Percentiles rank a stretch among this genome's conserved stretches.
Evolutionary conservation across 2,797 vertebrate species (phyloP).

Genomic region (Streptopelia turtur): DNA sequence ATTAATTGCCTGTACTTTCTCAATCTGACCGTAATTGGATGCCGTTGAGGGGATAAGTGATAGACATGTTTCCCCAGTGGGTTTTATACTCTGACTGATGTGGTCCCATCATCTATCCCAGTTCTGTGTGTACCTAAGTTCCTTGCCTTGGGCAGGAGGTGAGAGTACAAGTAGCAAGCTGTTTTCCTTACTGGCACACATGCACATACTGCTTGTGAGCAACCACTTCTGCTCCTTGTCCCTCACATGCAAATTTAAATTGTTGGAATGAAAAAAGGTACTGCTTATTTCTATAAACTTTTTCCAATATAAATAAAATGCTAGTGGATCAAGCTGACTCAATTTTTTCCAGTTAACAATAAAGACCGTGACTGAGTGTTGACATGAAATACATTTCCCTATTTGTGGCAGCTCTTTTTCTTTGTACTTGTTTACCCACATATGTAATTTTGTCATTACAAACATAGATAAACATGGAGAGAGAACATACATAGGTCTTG

Average conservation of each 20-base stretch:
- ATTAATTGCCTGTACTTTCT: background rate
- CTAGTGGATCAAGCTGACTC: background rate
- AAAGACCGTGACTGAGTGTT: background rate
- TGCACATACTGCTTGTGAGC: accelerated
- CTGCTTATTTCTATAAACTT: background rate
- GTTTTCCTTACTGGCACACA: background rate
- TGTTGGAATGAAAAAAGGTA: background rate
- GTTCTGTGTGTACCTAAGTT: background rate
- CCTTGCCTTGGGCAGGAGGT: background rate
- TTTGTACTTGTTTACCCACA: background rate
- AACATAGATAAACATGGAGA: background rate
- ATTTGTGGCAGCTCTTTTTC: background rate
- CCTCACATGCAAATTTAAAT: background rate
- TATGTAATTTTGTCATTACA: background rate
- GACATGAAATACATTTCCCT: background rate
- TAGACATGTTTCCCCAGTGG: background rate
- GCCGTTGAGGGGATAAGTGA: background rate
- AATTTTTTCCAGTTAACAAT: background rate
- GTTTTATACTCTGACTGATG: background rate
- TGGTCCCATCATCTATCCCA: background rate
- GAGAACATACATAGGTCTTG: background rate
- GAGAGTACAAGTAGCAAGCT: background rate
- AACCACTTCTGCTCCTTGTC: background rate
- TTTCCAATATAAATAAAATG: background rate
- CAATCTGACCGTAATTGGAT: background rate